Evolutionary conservation across 2,797 vertebrate genomes (phyloP).

Genomic region (Uromys caudimaculatus): DNA sequence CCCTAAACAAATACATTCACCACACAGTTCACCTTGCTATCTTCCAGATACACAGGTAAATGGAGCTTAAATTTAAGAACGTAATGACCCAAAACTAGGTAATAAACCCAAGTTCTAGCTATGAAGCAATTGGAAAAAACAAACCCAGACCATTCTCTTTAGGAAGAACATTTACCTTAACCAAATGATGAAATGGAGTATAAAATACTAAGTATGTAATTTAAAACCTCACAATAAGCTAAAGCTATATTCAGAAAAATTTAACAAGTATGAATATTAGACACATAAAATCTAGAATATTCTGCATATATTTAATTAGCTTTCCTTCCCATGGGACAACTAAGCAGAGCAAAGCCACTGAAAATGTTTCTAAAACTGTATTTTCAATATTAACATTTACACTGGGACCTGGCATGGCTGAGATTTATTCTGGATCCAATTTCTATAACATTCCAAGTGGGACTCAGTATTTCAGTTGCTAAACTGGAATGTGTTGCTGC

Average conservation of each 20-base stretch:
- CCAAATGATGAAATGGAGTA: not conserved
- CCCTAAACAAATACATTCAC: not conserved
- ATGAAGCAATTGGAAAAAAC: not conserved
- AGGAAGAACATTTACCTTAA: not conserved
- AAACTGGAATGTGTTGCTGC: not conserved
- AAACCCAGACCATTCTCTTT: not conserved
- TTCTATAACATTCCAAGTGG: not conserved
- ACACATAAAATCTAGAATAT: not conserved
- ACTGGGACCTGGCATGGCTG: not conserved
- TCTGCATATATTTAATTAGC: not conserved
- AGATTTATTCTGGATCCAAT: not conserved
- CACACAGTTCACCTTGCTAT: not conserved
- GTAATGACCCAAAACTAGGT: not conserved
- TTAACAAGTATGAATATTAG: not conserved
- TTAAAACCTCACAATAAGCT: not conserved
- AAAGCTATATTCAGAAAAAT: not conserved
- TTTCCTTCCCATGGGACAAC: not conserved
- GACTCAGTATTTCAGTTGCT: not conserved
- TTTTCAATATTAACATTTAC: not conserved
- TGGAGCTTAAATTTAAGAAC: not conserved
- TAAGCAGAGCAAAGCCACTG: not conserved
- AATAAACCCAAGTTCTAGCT: not conserved
- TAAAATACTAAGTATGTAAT: not conserved
- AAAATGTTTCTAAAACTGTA: not conserved
- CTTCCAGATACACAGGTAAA: not conserved